phyloP scores from a whole-genome alignment of 2,888 invertebrate genomes.

The Spisula solida region DNA sequence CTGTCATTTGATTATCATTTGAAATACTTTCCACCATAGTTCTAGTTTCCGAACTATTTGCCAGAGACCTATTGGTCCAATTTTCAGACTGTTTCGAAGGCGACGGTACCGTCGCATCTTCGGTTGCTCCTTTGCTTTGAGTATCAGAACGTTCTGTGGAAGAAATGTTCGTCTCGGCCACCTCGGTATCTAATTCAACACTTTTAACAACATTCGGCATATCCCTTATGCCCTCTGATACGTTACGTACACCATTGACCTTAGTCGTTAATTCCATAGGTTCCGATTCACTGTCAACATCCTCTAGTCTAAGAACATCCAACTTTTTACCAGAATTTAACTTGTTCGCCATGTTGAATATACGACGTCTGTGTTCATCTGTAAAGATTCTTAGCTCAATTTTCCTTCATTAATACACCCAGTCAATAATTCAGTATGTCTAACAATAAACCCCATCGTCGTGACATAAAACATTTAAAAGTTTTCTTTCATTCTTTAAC shows the following conservation, averaged over 20 bases:
- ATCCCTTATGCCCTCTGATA: background rate
- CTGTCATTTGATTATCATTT: background rate
- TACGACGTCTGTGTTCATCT: background rate
- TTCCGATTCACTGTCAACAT: constrained; percentile 29
- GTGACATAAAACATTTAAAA: constrained; percentile 6
- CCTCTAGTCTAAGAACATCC: background rate
- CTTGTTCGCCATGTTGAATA: background rate
- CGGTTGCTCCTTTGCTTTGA: background rate
- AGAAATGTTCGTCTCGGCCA: background rate
- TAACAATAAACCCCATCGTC: background rate
- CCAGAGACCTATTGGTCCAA: background rate
- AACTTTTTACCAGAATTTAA: background rate
- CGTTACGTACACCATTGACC: too few species aligned
- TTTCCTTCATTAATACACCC: background rate
- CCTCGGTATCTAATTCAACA: background rate
- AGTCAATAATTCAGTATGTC: background rate
- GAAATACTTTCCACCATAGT: background rate
- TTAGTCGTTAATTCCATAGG: background rate
- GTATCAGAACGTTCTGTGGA: background rate
- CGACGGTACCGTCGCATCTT: background rate
- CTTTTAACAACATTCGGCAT: constrained; percentile 38
- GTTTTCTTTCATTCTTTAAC: background rate
- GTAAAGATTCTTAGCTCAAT: background rate
- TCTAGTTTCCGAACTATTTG: background rate
- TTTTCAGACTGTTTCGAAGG: background rate